Evolutionary conservation across 2,797 vertebrate species (phyloP), one percentile per base, ranked within the genome.

Genomic region (Onychomys arenicola): DNA sequence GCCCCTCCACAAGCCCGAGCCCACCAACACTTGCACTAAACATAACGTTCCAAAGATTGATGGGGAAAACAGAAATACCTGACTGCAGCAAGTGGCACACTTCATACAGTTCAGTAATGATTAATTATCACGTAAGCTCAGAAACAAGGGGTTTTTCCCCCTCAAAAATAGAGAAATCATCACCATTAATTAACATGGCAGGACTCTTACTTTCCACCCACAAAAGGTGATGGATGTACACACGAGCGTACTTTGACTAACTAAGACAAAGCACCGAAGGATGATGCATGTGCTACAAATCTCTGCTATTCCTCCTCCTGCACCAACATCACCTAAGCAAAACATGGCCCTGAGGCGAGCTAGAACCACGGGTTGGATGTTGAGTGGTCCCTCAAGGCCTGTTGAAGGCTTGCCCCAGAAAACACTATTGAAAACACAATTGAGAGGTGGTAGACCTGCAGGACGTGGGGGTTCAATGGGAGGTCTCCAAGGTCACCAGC

Each of bases 111-210:
- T 92, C 77, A 57, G 32, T 59, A n/a, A 32, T n/a, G 14, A 61
- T 34, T 85, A 95, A 91, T 63, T 89, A 89, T 29, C 78, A 52
- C 2, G 55, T 67, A 69, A 95, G 34, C 78, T 6, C 7, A 92
- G 27, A 32, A 80, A 29, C 2, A 63, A 73, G 19, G 10, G 52
- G 0, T 5, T 40, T 65, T 0, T 7, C n/a, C 75, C 57, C 34
- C 73, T 63, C 89, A n/a, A 85, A 95, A 93, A 83, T 46, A 90
- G 40, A 95, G 89, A 93, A 94, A 93, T 71, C n/a, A 16, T 84
- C 92, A 91, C 43, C 88, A 91, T 84, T 67, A 93, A 91, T 84
- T 67, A 93, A 80, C 23, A 52, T 67, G 46, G 29, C 40, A 76
- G 80, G 73, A 52, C 37, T 16, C 37, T 91, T 85, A 65, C 43